Evolutionary conservation across 2,888 invertebrate species (phyloP), one percentile per base, ranked within the genome.

Genomic region (Muscina levida): DNA sequence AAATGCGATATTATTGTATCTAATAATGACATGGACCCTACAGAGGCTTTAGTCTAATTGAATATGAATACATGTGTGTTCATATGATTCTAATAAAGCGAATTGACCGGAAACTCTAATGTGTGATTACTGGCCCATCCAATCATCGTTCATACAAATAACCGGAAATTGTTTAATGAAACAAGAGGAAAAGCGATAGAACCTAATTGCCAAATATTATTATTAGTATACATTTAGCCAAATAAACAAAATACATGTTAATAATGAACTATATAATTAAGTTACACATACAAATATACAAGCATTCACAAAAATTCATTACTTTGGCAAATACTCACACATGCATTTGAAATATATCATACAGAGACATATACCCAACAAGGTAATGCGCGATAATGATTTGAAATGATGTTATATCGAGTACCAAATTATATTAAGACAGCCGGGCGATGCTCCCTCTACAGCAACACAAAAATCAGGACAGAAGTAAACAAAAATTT

Each of bases 11-110:
- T 70, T 26, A 56, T 56, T 76, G 44, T 65, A 65, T 70, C 44
- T 76, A 76, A 15, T 56, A 62, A 65, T 65, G 76, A 71, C 17
- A 76, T 70, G 62, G 65, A 70, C 53, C 65, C 70, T 19, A 70
- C 53, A 76, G 76, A 76, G 76, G 76, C 70, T 76, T 53, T 70
- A 70, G 44, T 53, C 70, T 71, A 75, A 70, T 70, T 62, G 31
- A 31, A 75, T 22, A 46, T 72, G 37, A 76, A 79, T 71, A 46
- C 42, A 19, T 62, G n/a, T n/a, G n/a, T n/a, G 42, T 62, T 62
- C 22, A 62, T 62, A 62, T 39, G 62, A 62, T 13, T 62, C 19
- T 62, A 62, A 39, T 22, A 3, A 31, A 31, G 8, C 31, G 3
- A 31, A 31, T 3, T 3, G 8, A 31, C 31, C 31, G 62, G 62